Conservation (phyloP, 1,140 invertebrate species). For the Hylaeus volcanicus region DNA sequence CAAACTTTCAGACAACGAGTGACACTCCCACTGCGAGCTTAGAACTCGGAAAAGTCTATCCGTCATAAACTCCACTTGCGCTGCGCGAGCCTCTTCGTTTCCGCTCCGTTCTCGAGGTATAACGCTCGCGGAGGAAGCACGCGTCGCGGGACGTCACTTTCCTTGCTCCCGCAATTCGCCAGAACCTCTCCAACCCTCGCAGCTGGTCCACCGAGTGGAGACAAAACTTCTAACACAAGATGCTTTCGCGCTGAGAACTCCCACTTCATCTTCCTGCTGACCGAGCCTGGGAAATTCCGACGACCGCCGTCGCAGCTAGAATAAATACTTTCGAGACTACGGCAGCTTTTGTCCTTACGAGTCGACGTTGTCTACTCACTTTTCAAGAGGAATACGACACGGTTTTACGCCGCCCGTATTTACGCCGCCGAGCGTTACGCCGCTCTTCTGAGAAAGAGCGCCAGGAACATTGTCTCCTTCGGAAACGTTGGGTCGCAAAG, state of each 20-base stretch:
- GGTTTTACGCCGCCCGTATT: neutral
- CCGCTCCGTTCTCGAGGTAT: constrained; percentile 42
- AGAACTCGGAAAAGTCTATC: constrained; percentile 34
- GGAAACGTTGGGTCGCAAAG: no score
- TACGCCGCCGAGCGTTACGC: no score
- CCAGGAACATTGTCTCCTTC: no score
- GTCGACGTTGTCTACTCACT: constrained; percentile 6
- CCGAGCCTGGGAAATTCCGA: constrained; percentile 44
- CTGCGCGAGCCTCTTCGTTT: constrained; percentile 38
- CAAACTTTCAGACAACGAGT: constrained; percentile 9
- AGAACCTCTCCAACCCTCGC: constrained; percentile 22
- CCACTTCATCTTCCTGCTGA: constrained; percentile 19
- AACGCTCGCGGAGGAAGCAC: constrained; percentile 41
- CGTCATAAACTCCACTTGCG: constrained; percentile 46
- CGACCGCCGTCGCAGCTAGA: constrained; percentile 8
- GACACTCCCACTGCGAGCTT: neutral
- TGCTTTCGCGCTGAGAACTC: constrained; percentile 59
- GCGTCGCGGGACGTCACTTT: constrained; percentile 32
- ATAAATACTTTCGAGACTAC: constrained; percentile 58
- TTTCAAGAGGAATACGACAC: constrained; percentile 16
- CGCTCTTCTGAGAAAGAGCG: neutral
- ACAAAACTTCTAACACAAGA: constrained; percentile 62
- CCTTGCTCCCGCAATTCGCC: constrained; percentile 32
- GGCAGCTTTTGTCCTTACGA: constrained; percentile 14
- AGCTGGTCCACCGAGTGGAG: constrained; percentile 35